These are phyloP conservation scores for Uria lomvia DNA, from an alignment of 2,113 vertebrate genomes.

Conservation along the genomic window DNA sequence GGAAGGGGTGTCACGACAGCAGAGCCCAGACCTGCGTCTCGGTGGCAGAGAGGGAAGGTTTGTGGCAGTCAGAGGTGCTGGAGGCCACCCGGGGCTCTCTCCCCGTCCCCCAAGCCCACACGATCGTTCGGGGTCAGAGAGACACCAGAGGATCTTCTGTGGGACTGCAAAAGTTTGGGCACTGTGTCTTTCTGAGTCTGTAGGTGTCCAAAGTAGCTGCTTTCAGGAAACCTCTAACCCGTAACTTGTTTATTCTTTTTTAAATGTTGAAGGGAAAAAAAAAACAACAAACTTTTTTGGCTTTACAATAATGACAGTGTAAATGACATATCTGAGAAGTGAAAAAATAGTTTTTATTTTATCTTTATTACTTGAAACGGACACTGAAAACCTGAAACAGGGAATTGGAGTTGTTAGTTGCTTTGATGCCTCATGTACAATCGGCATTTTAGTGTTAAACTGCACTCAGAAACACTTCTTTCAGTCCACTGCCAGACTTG, in stretches of 20 bases:
- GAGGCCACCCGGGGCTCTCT: not conserved
- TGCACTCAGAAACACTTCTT: not conserved
- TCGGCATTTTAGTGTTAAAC: not conserved
- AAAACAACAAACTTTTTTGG: not conserved
- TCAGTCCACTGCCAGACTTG: not conserved
- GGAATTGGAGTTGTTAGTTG: not conserved
- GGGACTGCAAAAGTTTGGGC: not conserved
- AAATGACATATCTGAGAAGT: not conserved
- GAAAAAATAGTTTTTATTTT: not conserved
- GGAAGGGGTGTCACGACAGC: fast-evolving
- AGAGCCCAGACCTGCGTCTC: fast-evolving
- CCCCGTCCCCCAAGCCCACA: fast-evolving
- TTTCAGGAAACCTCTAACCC: not conserved
- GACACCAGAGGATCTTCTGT: fast-evolving
- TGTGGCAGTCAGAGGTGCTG: not conserved
- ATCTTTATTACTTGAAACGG: not conserved
- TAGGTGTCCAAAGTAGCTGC: not conserved
- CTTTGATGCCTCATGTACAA: not conserved
- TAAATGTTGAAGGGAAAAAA: not conserved
- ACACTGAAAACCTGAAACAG: not conserved
- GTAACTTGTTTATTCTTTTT: not conserved
- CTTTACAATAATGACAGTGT: not conserved
- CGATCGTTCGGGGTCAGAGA: fast-evolving
- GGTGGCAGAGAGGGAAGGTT: not conserved
- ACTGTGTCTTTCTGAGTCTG: not conserved